Evolutionary conservation across 2,113 vertebrate species (phyloP).

Genomic region (human (Homo sapiens)): GRCh38 chr3:152180001-152180500

Average conservation of each 20-base stretch:
- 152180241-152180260: not conserved
- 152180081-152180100: not conserved
- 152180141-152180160: not conserved
- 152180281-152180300: not conserved
- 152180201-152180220: not conserved
- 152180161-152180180: not conserved
- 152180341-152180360: not conserved
- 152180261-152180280: not conserved
- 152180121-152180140: not conserved
- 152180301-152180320: not conserved
- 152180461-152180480: no score
- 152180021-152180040: conserved; percentile 3
- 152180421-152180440: no score
- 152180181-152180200: not conserved
- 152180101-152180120: not conserved
- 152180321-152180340: not conserved
- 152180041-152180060: not conserved
- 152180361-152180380: not conserved
- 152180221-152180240: not conserved
- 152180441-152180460: no score
- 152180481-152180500: no score
- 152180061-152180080: not conserved
- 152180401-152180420: no score
- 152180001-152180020: not conserved
- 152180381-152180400: not conserved